Evolutionary conservation across 2,113 vertebrate species (phyloP).

Genomic region (Daubentonia madagascariensis): DNA sequence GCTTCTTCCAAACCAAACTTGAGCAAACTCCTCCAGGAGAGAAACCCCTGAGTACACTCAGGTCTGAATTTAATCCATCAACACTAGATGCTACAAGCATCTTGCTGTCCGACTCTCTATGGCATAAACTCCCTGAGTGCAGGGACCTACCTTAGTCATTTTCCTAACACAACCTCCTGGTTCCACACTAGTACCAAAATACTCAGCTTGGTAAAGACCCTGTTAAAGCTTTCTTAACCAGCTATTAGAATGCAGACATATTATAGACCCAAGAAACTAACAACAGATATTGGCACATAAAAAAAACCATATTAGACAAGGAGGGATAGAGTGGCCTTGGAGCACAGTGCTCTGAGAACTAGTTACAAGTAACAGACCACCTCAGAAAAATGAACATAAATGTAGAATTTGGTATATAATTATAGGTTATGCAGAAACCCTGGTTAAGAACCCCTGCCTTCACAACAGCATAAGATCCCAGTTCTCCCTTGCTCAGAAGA

Average conservation of each 20-base stretch:
- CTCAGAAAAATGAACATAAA: background rate
- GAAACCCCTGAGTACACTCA: background rate
- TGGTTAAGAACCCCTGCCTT: conserved; percentile 3
- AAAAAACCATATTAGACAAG: conserved; percentile 3
- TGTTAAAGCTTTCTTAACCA: conserved; percentile 24
- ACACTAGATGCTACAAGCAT: background rate
- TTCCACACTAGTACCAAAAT: conserved; percentile 18
- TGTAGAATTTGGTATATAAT: background rate
- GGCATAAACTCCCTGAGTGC: background rate
- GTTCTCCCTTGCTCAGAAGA: conserved; percentile 4
- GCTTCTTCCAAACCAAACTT: conserved; percentile 10
- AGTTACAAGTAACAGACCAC: background rate
- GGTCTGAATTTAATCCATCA: conserved; percentile 37
- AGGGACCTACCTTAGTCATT: background rate
- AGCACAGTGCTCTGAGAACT: background rate
- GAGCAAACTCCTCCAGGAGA: background rate
- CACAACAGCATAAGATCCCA: background rate
- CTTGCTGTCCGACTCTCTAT: background rate
- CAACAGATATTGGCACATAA: background rate
- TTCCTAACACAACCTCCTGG: background rate
- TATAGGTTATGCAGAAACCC: background rate
- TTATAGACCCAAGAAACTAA: background rate
- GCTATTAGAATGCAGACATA: background rate
- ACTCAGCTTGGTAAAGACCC: background rate
- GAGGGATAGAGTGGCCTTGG: background rate